Percentiles rank a stretch among this genome's conserved stretches.
phyloP scores from a whole-genome alignment of 2,113 vertebrate genomes.

The Hipposideros armiger region DNA sequence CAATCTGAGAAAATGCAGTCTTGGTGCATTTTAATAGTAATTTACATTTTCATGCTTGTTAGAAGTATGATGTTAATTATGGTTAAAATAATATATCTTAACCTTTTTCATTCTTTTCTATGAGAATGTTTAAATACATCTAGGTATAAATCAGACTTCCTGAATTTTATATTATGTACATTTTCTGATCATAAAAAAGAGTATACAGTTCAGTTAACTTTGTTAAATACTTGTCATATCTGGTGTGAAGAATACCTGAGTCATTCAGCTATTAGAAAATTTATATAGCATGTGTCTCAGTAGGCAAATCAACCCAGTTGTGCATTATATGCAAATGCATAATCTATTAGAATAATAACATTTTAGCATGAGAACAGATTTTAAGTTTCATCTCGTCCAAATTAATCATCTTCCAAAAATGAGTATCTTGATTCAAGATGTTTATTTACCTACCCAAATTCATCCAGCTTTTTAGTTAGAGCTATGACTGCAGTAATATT shows the following conservation, averaged over 20 bases:
- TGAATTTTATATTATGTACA: not conserved
- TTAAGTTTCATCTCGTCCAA: not conserved
- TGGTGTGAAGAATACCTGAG: not conserved
- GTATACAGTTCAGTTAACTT: not conserved
- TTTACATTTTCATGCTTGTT: constrained; percentile 3
- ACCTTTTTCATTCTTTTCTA: not conserved
- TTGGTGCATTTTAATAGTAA: not conserved
- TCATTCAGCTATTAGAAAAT: constrained; percentile 3
- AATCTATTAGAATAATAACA: not conserved
- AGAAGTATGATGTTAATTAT: not conserved
- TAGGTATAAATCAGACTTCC: not conserved
- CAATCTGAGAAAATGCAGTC: not conserved
- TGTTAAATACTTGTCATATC: not conserved
- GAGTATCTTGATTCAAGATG: not conserved
- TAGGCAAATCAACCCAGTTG: not conserved
- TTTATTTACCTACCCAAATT: not conserved
- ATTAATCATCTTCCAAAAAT: not conserved
- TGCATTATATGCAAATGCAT: not conserved
- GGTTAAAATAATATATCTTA: not conserved
- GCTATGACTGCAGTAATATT: not conserved
- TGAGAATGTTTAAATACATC: not conserved
- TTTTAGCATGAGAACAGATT: not conserved
- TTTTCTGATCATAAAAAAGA: not conserved
- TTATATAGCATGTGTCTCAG: not conserved
- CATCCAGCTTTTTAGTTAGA: not conserved